A percentile compares a stretch with the other conserved stretches of the same genome.
These are phyloP conservation scores for Murina feae DNA, from an alignment of 2,113 vertebrate species.

Conservation along the genomic window DNA sequence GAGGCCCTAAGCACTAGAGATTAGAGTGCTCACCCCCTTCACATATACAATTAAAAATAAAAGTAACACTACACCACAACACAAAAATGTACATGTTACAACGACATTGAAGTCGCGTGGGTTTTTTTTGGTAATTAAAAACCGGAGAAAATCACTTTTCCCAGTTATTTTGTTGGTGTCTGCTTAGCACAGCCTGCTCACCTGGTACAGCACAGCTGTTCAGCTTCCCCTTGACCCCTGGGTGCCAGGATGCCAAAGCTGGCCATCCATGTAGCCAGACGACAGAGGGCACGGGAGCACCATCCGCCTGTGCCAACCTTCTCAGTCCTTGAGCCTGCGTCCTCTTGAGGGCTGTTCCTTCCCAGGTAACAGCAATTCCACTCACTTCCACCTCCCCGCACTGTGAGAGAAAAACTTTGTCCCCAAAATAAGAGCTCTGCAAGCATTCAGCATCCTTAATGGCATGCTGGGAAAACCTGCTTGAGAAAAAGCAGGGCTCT, in stretches of 20 bases:
- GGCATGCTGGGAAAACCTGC: background rate
- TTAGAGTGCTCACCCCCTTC: background rate
- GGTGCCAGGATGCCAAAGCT: background rate
- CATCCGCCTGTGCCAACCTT: background rate
- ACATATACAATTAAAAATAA: background rate
- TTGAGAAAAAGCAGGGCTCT: slow-evolving; percentile 27
- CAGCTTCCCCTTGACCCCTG: background rate
- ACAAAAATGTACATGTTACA: background rate
- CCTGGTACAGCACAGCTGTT: background rate
- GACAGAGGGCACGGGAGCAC: background rate
- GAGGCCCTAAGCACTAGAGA: background rate
- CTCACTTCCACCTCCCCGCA: background rate
- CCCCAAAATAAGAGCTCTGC: background rate
- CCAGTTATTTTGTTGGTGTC: background rate
- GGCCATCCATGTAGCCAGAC: fast-evolving
- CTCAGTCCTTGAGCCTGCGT: background rate
- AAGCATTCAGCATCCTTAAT: background rate
- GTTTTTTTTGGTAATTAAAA: slow-evolving; percentile 1
- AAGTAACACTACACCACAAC: background rate
- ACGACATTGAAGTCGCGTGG: background rate
- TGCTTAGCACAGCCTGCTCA: background rate
- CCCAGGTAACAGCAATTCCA: background rate
- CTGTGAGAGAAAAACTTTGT: background rate
- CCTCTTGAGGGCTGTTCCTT: background rate
- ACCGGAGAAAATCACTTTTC: background rate